Evolutionary conservation across 1,140 invertebrate genomes (phyloP), one percentile per base, ranked within the genome.

Genomic region (Drosophila novamexicana): DNA sequence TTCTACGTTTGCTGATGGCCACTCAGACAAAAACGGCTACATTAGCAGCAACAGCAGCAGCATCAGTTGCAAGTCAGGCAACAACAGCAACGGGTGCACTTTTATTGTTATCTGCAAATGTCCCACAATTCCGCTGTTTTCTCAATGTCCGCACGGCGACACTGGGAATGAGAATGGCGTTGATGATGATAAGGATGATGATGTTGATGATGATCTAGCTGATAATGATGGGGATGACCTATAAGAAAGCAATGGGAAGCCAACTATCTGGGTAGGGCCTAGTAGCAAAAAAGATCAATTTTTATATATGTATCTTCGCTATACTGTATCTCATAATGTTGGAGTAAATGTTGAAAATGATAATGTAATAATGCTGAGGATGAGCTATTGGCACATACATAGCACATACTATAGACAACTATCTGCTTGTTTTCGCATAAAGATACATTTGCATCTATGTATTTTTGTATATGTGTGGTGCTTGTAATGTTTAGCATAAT

Each of bases 71-170:
- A 64, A 14, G 14, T 14, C 40, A 53, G 16, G 42, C 49, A 53
- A n/a, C 42, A 53, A 69, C 32, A 64, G 65, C 40, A 83, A 65
- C 49, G 71, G 75, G 68, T 88, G 79, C 83, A 82, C 67, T 86
- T 86, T 86, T 88, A 86, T 86, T 88, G 83, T 88, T 82, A 86
- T 88, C 83, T 86, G 29, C 58, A 83, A 88, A 88, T 86, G 79
- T 81, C 79, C 83, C 83, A 88, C 73, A 89, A 89, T 83, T 79
- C 68, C 77, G 84, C 80, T 86, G 80, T 86, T 89, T 86, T 79
- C 72, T 71, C 68, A 88, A 79, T 77, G 83, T 74, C 69, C 76
- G 75, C 62, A 39, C 45, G 59, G 37, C 61, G 32, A 52, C 44
- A 36, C 18, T 47, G 56, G 62, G 50, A 47, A 22, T 39, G 29